phyloP scores from a whole-genome alignment of 2,113 vertebrate species.

The Brevimyrus niger region DNA sequence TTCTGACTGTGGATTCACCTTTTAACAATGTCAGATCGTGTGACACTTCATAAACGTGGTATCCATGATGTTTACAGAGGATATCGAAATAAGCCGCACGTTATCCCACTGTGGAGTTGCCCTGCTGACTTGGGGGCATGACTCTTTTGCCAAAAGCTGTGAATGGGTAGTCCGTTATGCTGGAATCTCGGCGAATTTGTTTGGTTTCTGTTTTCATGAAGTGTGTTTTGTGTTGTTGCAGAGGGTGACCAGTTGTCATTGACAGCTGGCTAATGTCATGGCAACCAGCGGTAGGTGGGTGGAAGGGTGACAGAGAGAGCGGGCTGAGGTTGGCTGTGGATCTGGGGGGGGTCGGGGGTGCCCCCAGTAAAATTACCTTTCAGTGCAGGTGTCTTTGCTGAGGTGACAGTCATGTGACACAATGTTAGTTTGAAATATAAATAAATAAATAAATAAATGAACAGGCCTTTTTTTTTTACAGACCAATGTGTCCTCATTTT shows the following conservation, averaged over 20 bases:
- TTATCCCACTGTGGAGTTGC: slow-evolving; percentile 38
- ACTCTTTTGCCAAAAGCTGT: neutral
- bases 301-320: neutral
- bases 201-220: slow-evolving; percentile 49
- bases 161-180: neutral
- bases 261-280: slow-evolving; percentile 59
- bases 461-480: neutral
- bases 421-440: neutral
- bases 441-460: neutral
- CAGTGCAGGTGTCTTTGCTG: neutral
- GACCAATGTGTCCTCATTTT: neutral
- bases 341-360: neutral
- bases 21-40: neutral
- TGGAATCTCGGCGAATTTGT: neutral
- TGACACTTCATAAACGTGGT: slow-evolving; percentile 31
- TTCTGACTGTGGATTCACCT: neutral
- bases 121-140: slow-evolving; percentile 12
- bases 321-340: neutral
- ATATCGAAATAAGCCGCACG: slow-evolving; percentile 32
- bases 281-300: slow-evolving; percentile 47
- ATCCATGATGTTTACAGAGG: slow-evolving; percentile 25
- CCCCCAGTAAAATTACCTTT: slow-evolving; percentile 28
- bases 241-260: slow-evolving; percentile 56
- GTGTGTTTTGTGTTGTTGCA: slow-evolving; percentile 57
- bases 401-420: neutral